These are phyloP conservation scores for Nyctibius grandis DNA, from an alignment of 2,797 vertebrate genomes.

Conservation along the genomic window DNA sequence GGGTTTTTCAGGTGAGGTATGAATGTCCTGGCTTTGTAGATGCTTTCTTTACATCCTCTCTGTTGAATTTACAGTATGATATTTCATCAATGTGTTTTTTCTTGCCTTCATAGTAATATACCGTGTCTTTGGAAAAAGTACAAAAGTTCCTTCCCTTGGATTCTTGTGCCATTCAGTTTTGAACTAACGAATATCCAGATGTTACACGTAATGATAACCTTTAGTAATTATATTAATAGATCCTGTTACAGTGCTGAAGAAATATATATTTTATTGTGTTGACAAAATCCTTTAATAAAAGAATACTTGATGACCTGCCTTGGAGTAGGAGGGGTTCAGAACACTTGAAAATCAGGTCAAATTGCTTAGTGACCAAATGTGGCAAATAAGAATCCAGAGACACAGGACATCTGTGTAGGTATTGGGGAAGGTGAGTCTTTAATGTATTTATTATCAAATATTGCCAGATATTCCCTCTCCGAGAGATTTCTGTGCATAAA, in stretches of 20 bases:
- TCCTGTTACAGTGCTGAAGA: background rate
- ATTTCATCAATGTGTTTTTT: background rate
- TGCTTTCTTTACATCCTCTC: background rate
- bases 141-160: background rate
- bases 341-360: background rate
- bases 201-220: background rate
- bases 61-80: background rate
- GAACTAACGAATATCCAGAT: background rate
- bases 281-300: background rate
- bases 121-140: background rate
- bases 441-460: background rate
- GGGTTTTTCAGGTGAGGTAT: slow-evolving; percentile 54
- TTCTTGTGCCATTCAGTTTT: background rate
- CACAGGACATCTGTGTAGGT: background rate
- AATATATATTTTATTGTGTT: background rate
- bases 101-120: background rate
- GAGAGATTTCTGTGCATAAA: background rate
- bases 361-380: background rate
- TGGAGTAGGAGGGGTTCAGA: background rate
- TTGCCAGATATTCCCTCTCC: background rate
- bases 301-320: background rate
- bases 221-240: background rate
- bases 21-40: background rate
- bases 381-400: background rate
- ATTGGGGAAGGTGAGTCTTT: background rate